Base-by-base conservation (phyloP, 2,797 vertebrate species). In the Astyanax mexicanus region DNA sequence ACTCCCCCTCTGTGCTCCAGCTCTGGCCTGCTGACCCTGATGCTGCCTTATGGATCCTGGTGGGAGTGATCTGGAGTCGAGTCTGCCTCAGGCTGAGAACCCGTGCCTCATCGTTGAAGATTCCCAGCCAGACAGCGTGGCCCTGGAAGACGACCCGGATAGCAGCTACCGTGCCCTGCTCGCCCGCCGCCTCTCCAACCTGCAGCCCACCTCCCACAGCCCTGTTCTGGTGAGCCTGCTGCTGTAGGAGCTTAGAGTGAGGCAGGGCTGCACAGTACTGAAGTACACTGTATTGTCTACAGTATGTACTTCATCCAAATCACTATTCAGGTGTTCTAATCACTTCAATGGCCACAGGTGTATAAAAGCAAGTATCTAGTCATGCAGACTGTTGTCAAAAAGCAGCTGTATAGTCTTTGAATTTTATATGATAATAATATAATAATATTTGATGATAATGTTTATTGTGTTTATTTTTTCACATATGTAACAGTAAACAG, bases 81-180 rank as follows among this genome's bases (percentile, higher is more conserved):
- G 95, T 87, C 92, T 96, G 79, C 94, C 95, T 51, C 95, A 95
- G 88, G 91, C 93, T 65, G 92, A 92, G 67, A 94, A 93, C 70
- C 95, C 96, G 70, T 95, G 95, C 76, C 90, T 98, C 74, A 95
- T 97, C 54, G 96, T 97, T 69, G 96, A 98, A 87, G 97, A 98
- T 88, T 98, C 96, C 0, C 96, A 97, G 88, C 95, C 96, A 6
- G 95, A 94, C 87, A 94, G 93, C 27, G 91, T 91, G 37, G 94
- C 89, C 57, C 83, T 91, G 58, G 95, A 93, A 76, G 94, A 94
- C 89, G 94, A 95, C 58, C 90, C 93, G 0, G 94, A 95, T 75
- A 93, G 85, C 84, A 93, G 95, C 89, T 94, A 95, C 83, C 90
- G 95, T 23, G 89, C 92, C 1, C 72, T 93, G 71, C 84, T 96